phyloP scores from a whole-genome alignment of 2,888 invertebrate species.

The Chironomus tentans region DNA sequence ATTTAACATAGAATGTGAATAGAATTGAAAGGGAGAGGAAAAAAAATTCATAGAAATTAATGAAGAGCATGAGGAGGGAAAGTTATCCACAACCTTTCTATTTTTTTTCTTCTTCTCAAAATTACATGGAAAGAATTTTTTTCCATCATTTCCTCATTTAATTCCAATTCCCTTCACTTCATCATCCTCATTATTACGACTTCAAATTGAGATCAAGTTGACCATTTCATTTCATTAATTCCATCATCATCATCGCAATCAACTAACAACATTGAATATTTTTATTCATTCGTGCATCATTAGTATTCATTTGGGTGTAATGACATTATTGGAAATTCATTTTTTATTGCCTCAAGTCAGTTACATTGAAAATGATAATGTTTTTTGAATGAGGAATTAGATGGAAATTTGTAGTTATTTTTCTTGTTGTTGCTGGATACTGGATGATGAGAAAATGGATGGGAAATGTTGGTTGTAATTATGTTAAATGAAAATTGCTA shows the following conservation, averaged over 20 bases:
- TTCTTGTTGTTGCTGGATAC: no score
- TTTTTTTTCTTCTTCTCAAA: neutral
- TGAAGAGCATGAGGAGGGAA: slow-evolving; percentile 1
- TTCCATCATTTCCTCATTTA: neutral
- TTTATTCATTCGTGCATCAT: neutral
- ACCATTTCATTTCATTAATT: slow-evolving; percentile 27
- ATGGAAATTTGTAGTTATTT: no score
- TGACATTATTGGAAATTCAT: neutral
- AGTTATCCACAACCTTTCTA: slow-evolving; percentile 9
- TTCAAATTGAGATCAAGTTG: slow-evolving; percentile 27
- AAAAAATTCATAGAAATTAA: neutral
- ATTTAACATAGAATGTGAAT: no score
- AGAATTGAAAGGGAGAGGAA: no score
- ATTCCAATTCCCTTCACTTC: neutral
- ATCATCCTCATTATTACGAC: slow-evolving; percentile 26
- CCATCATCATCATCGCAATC: slow-evolving; percentile 12
- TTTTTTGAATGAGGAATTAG: no score
- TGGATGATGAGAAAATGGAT: no score
- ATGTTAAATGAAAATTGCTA: no score
- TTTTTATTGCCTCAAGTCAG: no score
- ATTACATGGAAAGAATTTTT: neutral
- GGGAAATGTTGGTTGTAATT: no score
- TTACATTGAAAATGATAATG: no score
- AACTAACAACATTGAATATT: neutral
- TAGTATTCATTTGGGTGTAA: neutral